Conservation (phyloP, 1,140 invertebrate genomes). For the Brachionus angularis region DNA sequence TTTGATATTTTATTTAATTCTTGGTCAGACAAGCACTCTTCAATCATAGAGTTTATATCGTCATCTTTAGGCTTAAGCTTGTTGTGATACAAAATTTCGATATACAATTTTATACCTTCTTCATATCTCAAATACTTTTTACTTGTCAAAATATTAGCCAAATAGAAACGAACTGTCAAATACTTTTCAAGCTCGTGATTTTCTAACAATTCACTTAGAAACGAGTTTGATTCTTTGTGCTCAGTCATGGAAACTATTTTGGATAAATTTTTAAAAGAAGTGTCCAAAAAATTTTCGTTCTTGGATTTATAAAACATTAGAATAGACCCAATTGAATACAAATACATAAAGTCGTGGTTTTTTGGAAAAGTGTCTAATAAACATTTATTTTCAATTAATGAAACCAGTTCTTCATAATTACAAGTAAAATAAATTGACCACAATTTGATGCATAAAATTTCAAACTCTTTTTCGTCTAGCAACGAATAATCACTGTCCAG, state of each 20-base stretch:
- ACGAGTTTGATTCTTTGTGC: not conserved
- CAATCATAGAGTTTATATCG: not conserved
- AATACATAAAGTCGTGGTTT: constrained; percentile 4
- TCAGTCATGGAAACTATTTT: not conserved
- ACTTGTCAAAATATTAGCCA: constrained; percentile 6
- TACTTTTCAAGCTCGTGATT: not conserved
- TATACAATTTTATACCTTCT: constrained; percentile 16
- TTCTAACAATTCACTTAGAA: constrained; percentile 1
- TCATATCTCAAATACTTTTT: constrained; percentile 21
- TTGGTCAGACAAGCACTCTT: not conserved
- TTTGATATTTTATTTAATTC: constrained; percentile 1
- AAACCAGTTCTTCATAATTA: constrained; percentile 13
- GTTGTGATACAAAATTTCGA: constrained; percentile 9
- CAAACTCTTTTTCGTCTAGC: not conserved
- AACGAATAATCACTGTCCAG: not conserved
- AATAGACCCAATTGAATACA: not conserved
- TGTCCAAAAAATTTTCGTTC: not conserved
- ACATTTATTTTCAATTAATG: not conserved
- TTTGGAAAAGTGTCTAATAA: not conserved
- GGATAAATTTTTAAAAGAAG: not conserved
- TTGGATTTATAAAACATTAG: not conserved
- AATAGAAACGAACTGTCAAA: not conserved
- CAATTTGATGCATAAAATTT: constrained; percentile 5
- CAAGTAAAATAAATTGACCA: constrained; percentile 4
- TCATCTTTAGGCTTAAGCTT: not conserved